Percentiles rank a stretch among this genome's conserved stretches.
Evolutionary conservation across 1,140 invertebrate genomes (phyloP).

Genomic region (Drosophila arizonae): DNA sequence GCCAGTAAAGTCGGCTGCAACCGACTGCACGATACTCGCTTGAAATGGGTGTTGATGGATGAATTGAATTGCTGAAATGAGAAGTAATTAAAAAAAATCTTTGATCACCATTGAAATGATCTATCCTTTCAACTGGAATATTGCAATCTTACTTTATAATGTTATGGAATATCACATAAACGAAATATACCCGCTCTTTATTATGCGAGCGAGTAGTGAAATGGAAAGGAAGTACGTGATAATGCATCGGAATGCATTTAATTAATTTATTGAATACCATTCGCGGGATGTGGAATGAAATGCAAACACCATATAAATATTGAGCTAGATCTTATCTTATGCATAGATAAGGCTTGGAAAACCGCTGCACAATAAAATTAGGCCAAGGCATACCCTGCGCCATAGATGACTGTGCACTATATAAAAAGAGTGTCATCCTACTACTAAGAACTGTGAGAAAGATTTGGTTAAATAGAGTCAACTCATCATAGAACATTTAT

Average conservation of each 20-base stretch:
- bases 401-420: no score
- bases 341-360: not conserved
- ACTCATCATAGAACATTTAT: no score
- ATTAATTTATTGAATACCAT: slow-evolving; percentile 62
- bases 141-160: not conserved
- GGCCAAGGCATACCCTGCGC: no score
- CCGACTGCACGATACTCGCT: not conserved
- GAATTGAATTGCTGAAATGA: no score
- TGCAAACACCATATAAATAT: slow-evolving; percentile 19
- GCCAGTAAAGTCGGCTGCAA: not conserved
- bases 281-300: slow-evolving; percentile 40
- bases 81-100: no score
- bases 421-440: no score
- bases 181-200: not conserved
- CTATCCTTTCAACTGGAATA: not conserved
- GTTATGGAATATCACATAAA: no score
- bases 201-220: not conserved
- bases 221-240: slow-evolving; percentile 61
- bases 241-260: slow-evolving; percentile 74
- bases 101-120: not conserved
- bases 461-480: no score
- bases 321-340: slow-evolving; percentile 1
- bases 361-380: not conserved
- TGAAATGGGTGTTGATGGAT: not conserved
- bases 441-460: no score